These are phyloP conservation scores for Dasypus novemcinctus DNA, from an alignment of 2,113 vertebrate species.

Conservation along the genomic window DNA sequence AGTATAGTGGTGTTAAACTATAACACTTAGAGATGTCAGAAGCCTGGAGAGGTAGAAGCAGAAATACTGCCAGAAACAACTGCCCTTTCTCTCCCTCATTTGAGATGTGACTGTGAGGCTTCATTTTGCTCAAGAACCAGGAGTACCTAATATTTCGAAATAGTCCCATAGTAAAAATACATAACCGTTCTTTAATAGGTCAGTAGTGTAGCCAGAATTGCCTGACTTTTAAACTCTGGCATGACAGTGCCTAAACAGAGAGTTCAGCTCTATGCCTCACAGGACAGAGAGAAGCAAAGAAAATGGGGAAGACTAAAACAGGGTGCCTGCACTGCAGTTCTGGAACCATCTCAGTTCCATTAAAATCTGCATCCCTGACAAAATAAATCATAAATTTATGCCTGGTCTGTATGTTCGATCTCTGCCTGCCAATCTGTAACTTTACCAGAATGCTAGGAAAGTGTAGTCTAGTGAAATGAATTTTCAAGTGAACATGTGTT, in stretches of 20 bases:
- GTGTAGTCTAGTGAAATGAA: neutral
- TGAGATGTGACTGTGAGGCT: neutral
- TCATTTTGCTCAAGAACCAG: neutral
- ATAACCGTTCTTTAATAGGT: neutral
- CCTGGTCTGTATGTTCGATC: neutral
- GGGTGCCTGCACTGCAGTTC: neutral
- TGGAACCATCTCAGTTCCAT: neutral
- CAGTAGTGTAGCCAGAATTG: neutral
- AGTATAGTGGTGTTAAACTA: neutral
- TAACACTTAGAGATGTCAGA: neutral
- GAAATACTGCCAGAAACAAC: neutral
- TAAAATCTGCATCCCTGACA: neutral
- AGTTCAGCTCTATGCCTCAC: neutral
- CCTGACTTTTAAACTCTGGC: neutral
- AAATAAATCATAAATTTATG: neutral
- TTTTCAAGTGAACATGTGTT: neutral
- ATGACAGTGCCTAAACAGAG: neutral
- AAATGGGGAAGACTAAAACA: neutral
- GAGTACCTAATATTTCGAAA: neutral
- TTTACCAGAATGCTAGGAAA: neutral
- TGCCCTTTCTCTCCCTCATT: neutral
- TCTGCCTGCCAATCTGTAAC: neutral
- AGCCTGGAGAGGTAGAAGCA: neutral
- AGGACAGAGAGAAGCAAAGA: rapidly evolving
- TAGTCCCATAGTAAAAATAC: neutral